These are phyloP conservation scores for Apus apus DNA, from an alignment of 2,113 vertebrate genomes.

Conservation along the genomic window DNA sequence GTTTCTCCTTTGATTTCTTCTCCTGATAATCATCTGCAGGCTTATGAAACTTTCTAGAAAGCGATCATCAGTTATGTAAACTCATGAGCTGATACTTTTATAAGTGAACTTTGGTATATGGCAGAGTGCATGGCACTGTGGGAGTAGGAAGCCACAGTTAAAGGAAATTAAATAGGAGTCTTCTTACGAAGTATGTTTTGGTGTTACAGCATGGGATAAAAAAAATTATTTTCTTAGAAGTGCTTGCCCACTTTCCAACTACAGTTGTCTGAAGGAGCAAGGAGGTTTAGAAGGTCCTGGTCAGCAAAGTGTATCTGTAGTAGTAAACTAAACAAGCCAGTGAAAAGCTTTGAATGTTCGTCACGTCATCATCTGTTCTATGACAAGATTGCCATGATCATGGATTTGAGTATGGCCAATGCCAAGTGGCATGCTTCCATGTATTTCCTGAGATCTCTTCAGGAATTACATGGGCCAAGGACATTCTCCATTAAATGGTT, in stretches of 20 bases:
- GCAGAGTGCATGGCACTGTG: neutral
- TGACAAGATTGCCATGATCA: rapidly evolving
- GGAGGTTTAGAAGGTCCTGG: neutral
- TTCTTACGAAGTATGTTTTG: neutral
- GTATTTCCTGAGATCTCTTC: neutral
- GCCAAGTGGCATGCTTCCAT: neutral
- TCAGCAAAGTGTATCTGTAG: neutral
- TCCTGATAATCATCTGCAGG: neutral
- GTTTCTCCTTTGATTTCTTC: neutral
- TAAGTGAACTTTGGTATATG: neutral
- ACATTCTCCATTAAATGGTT: neutral
- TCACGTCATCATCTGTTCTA: too few species aligned
- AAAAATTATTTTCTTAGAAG: neutral
- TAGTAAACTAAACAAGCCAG: neutral
- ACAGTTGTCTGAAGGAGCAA: neutral
- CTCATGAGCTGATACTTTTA: neutral
- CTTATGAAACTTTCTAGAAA: neutral
- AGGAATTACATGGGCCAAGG: neutral
- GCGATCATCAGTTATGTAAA: neutral
- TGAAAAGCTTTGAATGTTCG: neutral
- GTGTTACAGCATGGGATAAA: neutral
- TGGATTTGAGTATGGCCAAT: neutral
- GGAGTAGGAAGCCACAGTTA: neutral
- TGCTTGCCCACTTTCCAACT: neutral
- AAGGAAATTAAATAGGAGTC: neutral